Conservation (phyloP, 2,888 invertebrate species). For the Anticlea derivata region DNA sequence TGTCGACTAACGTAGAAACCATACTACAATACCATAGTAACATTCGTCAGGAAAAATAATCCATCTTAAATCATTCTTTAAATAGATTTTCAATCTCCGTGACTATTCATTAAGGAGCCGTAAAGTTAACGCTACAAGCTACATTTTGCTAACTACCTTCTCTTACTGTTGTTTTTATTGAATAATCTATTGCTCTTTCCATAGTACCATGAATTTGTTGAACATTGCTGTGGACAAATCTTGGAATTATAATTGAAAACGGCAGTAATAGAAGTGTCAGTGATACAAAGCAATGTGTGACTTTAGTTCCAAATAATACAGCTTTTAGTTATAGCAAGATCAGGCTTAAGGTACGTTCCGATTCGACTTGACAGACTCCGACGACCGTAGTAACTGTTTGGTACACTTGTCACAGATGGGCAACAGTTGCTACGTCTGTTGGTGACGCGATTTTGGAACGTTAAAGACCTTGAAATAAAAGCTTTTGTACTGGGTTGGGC, state of each 20-base stretch:
- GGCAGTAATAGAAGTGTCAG: too few species aligned
- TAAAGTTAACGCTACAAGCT: not conserved
- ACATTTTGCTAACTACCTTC: not conserved
- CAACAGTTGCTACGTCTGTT: not conserved
- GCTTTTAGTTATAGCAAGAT: too few species aligned
- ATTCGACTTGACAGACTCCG: not conserved
- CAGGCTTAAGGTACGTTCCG: too few species aligned
- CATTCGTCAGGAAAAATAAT: conserved; percentile 5
- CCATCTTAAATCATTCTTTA: conserved; percentile 40
- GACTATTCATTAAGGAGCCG: conserved; percentile 5
- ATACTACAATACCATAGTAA: not conserved
- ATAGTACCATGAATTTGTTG: too few species aligned
- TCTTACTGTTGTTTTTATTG: too few species aligned
- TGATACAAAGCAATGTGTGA: too few species aligned
- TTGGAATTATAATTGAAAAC: too few species aligned
- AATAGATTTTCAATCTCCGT: conserved; percentile 20
- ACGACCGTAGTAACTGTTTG: not conserved
- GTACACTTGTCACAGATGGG: not conserved
- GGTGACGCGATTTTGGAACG: not conserved
- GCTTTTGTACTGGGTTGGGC: conserved; percentile 35
- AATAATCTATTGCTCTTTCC: too few species aligned
- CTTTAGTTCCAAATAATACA: too few species aligned
- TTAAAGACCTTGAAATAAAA: conserved; percentile 19
- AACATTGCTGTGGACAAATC: too few species aligned
- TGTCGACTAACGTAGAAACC: conserved; percentile 7